Evolutionary conservation across 2,888 invertebrate species (phyloP), one percentile per base, ranked within the genome.

Genomic region (Papilio demoleus): DNA sequence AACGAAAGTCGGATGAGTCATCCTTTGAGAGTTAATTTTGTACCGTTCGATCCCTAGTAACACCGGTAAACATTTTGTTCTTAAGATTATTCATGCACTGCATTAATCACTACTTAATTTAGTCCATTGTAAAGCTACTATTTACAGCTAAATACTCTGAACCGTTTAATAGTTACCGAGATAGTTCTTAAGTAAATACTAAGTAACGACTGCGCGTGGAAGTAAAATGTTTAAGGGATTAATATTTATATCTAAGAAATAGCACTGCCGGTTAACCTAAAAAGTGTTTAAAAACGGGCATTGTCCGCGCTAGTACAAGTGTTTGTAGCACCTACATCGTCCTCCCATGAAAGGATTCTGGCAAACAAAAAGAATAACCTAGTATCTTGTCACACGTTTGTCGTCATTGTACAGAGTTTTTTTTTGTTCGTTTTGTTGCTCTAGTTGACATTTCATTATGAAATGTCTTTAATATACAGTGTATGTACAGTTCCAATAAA

Each of bases 331-430:
- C 53, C 53, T 27, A 17, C 38, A 17, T 19, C 64, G 38, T 38
- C 38, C 38, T 38, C 50, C 27, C 12, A 17, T 53, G 53, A 40
- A 53, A 56, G 38, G n/a, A 38, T 5, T 17, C 36, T 14, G 6
- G 4, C 17, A 27, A 24, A 60, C 60, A 40, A 60, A 64, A 64
- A 40, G 40, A 38, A 40, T 27, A 53, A 38, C 50, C 22, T 50
- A 64, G 53, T 38, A 53, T 53, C 24, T 5, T 40, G 38, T 56
- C 53, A 56, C 64, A 56, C 64, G 53, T 64, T 64, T 64, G 64
- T 64, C 53, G 14, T 50, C 50, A n/a, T 24, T 38, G 24, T 60
- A 31, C 22, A 24, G 62, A 47, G 24, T 53, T 17, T 19, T n/a
- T n/a, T 36, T 38, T 38, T 40, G n/a, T 17, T 38, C 24, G 5